phyloP scores from a whole-genome alignment of 2,888 invertebrate species.

The Drosophila rellima region DNA sequence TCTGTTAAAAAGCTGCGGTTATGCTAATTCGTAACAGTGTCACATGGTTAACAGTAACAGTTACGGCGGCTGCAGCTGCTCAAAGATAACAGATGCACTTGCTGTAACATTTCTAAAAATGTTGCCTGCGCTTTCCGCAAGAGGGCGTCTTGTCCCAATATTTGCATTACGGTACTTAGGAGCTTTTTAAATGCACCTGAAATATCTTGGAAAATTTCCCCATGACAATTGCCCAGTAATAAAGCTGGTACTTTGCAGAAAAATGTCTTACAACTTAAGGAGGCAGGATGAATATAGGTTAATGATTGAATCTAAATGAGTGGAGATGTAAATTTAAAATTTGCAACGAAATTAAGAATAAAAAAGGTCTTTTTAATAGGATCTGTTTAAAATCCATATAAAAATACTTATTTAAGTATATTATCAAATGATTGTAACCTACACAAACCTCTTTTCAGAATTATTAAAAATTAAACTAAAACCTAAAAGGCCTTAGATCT shows the following conservation, averaged over 20 bases:
- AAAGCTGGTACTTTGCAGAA: not conserved
- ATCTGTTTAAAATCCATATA: no score
- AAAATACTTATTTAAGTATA: no score
- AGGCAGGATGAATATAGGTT: not conserved
- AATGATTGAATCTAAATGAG: not conserved
- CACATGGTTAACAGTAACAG: not conserved
- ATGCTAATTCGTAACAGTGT: no score
- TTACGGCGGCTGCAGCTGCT: not conserved
- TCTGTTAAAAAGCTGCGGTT: not conserved
- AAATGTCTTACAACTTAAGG: not conserved
- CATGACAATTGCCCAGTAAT: not conserved
- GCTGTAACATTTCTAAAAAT: constrained; percentile 24
- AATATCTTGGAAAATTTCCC: not conserved
- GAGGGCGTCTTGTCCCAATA: constrained; percentile 34
- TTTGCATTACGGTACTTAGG: not conserved
- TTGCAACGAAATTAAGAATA: not conserved
- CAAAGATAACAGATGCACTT: not conserved
- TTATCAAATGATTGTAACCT: no score
- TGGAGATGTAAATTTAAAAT: not conserved
- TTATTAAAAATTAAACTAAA: no score
- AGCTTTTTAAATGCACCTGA: not conserved
- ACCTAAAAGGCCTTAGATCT: not conserved
- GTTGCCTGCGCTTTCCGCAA: not conserved
- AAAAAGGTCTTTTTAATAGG: no score
- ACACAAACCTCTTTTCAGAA: not conserved